Percentiles rank a stretch among this genome's conserved stretches.
These are phyloP conservation scores for Drosophila mayaguana DNA, from an alignment of 2,888 invertebrate genomes.

Conservation along the genomic window DNA sequence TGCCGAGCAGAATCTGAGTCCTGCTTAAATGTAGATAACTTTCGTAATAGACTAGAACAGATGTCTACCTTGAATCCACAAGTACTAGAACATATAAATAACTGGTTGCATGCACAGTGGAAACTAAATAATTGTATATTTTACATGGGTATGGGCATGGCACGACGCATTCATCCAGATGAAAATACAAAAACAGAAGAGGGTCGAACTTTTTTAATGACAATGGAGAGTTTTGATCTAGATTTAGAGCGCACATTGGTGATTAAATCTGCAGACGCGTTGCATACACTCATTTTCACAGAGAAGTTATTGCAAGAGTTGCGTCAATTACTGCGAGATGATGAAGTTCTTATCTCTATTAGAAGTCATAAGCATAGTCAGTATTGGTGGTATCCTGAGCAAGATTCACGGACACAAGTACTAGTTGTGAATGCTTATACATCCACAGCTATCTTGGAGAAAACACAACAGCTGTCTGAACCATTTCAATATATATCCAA, in stretches of 20 bases:
- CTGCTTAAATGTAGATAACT: constrained; percentile 49
- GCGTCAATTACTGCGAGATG: constrained; percentile 17
- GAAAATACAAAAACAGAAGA: constrained; percentile 23
- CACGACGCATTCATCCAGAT: constrained; percentile 27
- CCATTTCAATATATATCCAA: constrained; percentile 48
- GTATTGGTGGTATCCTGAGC: constrained; percentile 59
- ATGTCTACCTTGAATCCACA: constrained; percentile 40
- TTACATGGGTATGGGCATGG: constrained; percentile 51
- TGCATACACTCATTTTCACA: constrained; percentile 49
- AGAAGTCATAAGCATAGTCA: constrained; percentile 48
- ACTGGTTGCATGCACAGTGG: constrained; percentile 50
- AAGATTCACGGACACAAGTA: constrained; percentile 48
- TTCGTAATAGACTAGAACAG: constrained; percentile 41
- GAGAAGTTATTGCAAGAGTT: constrained; percentile 40
- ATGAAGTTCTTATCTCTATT: constrained; percentile 47
- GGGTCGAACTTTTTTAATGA: constrained; percentile 34
- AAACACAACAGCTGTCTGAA: constrained; percentile 25
- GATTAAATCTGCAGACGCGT: constrained; percentile 39
- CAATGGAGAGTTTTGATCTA: constrained; percentile 49
- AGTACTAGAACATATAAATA: constrained; percentile 45
- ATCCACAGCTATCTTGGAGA: constrained; percentile 26
- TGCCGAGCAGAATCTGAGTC: constrained; percentile 54
- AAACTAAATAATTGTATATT: constrained; percentile 47
- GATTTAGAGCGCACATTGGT: constrained; percentile 28
- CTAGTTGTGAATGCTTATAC: constrained; percentile 52